Base-by-base conservation (phyloP, 2,888 invertebrate genomes). In the Creontiades dilutus region DNA sequence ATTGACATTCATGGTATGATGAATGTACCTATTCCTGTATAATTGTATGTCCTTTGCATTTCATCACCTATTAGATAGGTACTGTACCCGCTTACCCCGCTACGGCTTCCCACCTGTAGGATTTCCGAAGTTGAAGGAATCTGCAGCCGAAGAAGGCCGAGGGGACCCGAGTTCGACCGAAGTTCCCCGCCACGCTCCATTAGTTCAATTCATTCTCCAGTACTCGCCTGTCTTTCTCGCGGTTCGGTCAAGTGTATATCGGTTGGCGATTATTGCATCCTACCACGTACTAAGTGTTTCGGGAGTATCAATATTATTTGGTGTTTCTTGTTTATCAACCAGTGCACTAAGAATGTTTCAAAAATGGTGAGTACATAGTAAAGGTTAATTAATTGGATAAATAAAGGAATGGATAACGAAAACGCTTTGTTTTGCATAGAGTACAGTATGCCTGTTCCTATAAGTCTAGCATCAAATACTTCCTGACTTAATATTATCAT, bases 141-240 rank as follows among this genome's bases (percentile, higher is more conserved):
- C 27, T 23, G 3, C 23, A 68, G 68, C 23, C 68, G 68, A 68
- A 19, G 68, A 19, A 23, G 23, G 4, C 68, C 68, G 68, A 68
- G 12, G 12, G 19, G 68, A 68, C 68, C 68, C 68, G 68, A 68
- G 27, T 27, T 68, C 23, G 68, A 2, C 68, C 68, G 68, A 68
- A 19, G 68, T 68, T 68, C 19, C 68, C 68, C 23, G 23, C 68
- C 19, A 68, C 68, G 68, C 68, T 68, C 68, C 68, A 68, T 68
- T 68, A 68, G 68, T 27, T 68, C 68, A 7, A 68, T 68, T 13
- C 68, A 27, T 23, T 68, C 68, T 23, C 13, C 68, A 68, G 68
- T 68, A 68, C 68, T 68, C 68, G 68, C 23, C 23, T 19, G 68
- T 68, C 68, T 7, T 7, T 11, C 23, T 68, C 68, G 68, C 23